Percentiles rank a stretch among this genome's conserved stretches.
phyloP scores from a whole-genome alignment of 2,888 invertebrate genomes.

The Ormyrus labotus region DNA sequence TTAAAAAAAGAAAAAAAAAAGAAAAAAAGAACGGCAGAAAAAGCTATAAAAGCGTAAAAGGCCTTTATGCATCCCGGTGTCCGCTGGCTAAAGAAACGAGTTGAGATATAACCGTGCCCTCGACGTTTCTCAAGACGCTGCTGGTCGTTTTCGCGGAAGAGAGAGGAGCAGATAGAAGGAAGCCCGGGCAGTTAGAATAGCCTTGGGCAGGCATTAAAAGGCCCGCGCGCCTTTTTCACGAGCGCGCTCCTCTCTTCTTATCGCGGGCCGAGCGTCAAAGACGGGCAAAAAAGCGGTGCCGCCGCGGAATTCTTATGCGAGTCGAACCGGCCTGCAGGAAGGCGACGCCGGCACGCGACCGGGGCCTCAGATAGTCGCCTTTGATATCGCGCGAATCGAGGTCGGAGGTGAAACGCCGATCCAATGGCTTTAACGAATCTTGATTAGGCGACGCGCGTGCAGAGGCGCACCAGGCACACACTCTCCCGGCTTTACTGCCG shows the following conservation, averaged over 20 bases:
- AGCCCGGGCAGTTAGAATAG: conserved; percentile 39
- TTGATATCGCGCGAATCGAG: conserved; percentile 46
- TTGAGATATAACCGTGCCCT: conserved; percentile 27
- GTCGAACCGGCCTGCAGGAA: conserved; percentile 17
- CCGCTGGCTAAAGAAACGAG: conserved; percentile 14
- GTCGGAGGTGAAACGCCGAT: conserved; percentile 52
- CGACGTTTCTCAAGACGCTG: conserved; percentile 20
- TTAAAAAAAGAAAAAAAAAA: background rate
- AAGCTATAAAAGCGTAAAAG: conserved; percentile 18
- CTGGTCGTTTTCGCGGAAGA: conserved; percentile 11
- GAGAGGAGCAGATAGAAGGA: background rate
- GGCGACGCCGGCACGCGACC: conserved; percentile 36
- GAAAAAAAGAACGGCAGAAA: conserved; percentile 12
- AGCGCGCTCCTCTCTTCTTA: conserved; percentile 55
- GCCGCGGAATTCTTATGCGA: conserved; percentile 32
- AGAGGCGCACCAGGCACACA: background rate
- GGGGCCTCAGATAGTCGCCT: conserved; percentile 27
- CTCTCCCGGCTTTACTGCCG: background rate
- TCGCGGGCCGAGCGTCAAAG: conserved; percentile 45
- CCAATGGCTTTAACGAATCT: conserved; percentile 48
- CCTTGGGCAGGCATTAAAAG: conserved; percentile 60
- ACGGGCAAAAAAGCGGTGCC: background rate
- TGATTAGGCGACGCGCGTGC: conserved; percentile 24
- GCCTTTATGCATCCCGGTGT: background rate
- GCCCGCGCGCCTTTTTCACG: conserved; percentile 49